Evolutionary conservation across 1,140 invertebrate genomes (phyloP).

Genomic region (Trachelipus rathkii): DNA sequence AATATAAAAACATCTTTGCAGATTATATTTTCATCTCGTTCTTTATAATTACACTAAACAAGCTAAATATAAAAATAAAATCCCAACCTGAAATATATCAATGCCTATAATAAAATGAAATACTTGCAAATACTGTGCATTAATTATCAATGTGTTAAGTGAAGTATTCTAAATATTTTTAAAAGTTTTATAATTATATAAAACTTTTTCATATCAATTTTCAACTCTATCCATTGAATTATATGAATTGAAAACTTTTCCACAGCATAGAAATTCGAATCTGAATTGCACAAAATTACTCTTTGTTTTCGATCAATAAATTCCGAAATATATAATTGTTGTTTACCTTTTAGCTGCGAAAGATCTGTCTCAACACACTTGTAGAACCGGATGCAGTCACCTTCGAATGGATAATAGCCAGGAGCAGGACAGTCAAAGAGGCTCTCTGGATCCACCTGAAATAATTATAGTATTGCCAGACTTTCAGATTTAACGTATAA

Average conservation of each 20-base stretch:
- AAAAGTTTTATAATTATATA: background rate
- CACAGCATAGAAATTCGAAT: background rate
- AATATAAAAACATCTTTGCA: too few species aligned
- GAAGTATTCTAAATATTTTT: background rate
- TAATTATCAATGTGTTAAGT: too few species aligned
- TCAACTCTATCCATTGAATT: background rate
- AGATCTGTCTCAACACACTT: slow-evolving; percentile 61
- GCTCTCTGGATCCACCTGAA: slow-evolving; percentile 58
- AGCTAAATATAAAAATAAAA: too few species aligned
- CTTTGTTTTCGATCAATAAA: background rate
- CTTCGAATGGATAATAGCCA: slow-evolving; percentile 64
- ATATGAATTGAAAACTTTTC: background rate
- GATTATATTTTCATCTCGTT: too few species aligned
- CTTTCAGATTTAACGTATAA: background rate
- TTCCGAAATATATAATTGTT: background rate
- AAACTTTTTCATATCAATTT: background rate
- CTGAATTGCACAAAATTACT: background rate
- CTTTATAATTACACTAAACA: too few species aligned
- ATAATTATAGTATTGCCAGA: slow-evolving; percentile 30
- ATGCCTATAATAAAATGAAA: too few species aligned
- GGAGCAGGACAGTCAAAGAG: slow-evolving; percentile 60
- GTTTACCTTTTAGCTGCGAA: slow-evolving; percentile 56
- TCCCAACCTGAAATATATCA: too few species aligned
- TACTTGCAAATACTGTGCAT: too few species aligned
- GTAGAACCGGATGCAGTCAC: slow-evolving; percentile 64